Base-by-base conservation (phyloP, 2,888 invertebrate species). In the Nymphalis c-album region DNA sequence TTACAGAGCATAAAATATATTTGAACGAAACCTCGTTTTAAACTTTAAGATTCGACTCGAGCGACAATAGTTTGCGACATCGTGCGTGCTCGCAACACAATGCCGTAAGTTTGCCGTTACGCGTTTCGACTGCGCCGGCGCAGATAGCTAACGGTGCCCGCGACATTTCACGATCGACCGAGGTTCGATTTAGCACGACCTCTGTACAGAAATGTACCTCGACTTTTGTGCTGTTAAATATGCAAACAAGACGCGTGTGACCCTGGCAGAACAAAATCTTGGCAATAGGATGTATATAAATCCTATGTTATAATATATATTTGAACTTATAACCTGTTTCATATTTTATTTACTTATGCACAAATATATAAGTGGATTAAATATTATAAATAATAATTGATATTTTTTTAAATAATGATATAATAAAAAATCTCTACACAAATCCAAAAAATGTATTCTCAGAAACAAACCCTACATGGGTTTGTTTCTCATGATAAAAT, bases 131-230 rank as follows among this genome's bases (percentile, higher is more conserved):
- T 78, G 76, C 78, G 77, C 77, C 70, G 73, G 76, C 64, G 53
- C 46, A 47, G 26, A 47, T 53, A 60, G 73, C 72, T 86, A 86
- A 87, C 86, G 84, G 86, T 82, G 80, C 73, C 31, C 71, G 80
- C 80, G 86, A 88, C 86, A 88, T 87, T 86, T 88, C 84, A 85
- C 84, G 82, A 85, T 77, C 65, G 65, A 61, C 48, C 63, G 67
- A 31, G 63, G 63, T 63, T 67, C 67, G 62, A 65, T 69, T 66
- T 67, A 60, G 60, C 67, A 63, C 67, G 60, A 67, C 60, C 63
- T 63, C 48, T 31, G 47, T 53, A 59, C 45, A 55, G 40, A 47
- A 31, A 53, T 2, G 17, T 55, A 46, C n/a, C 7, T 53, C 46
- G 31, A 16, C 17, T 55, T 55, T 46, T 35, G 31, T 63, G 13